Evolutionary conservation across 1,140 invertebrate genomes (phyloP).

Genomic region (Onthophagus taurus): DNA sequence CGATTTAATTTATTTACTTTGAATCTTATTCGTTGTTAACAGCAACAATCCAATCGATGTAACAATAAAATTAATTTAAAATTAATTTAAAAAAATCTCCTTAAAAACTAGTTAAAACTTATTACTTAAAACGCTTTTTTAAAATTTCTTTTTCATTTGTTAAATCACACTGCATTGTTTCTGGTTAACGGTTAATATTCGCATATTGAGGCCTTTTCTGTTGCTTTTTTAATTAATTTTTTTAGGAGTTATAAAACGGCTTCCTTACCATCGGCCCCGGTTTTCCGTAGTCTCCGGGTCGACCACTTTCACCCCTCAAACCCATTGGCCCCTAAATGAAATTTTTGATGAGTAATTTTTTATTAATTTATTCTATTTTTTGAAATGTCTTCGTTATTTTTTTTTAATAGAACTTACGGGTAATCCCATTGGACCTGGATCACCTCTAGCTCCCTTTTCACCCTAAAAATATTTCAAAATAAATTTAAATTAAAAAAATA

Average conservation of each 20-base stretch:
- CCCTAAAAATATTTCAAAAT: conserved; percentile 52
- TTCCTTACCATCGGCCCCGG: conserved; percentile 66
- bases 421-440: conserved; percentile 88
- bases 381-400: too few species aligned
- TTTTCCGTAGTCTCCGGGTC: conserved; percentile 64
- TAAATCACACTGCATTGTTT: conserved; percentile 35
- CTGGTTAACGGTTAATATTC: too few species aligned
- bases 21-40: conserved; percentile 15
- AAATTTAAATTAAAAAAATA: too few species aligned
- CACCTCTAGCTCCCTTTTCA: conserved; percentile 80
- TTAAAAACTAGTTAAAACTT: too few species aligned
- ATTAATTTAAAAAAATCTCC: too few species aligned
- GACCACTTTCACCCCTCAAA: conserved; percentile 69
- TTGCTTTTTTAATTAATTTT: conserved; percentile 22
- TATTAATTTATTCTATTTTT: neutral
- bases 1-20: too few species aligned
- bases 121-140: too few species aligned
- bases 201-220: too few species aligned
- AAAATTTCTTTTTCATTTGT: too few species aligned
- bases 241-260: conserved; percentile 30
- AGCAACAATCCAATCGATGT: conserved; percentile 27
- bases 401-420: conserved; percentile 60
- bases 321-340: conserved; percentile 72
- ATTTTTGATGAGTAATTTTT: too few species aligned
- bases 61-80: too few species aligned